Evolutionary conservation across 1,140 invertebrate genomes (phyloP), one percentile per base, ranked within the genome.

Genomic region (Brevipalpus yothersi): DNA sequence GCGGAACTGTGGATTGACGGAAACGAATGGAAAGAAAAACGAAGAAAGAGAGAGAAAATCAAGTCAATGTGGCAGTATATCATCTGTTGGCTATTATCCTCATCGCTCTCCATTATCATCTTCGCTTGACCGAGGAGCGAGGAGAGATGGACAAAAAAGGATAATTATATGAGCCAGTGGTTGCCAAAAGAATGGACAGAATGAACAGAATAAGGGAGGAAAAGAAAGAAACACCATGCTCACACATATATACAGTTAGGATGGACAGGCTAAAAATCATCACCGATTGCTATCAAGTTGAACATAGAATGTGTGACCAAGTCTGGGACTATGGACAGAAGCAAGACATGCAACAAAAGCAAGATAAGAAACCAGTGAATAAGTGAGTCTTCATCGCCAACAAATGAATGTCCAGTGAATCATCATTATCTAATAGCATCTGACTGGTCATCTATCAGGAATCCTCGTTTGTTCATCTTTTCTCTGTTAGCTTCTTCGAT

Each of bases 1-100:
- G 72, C 5, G 72, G 65, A 67, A 73, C 71, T 72, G 72, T 23
- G 42, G n/a, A 41, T n/a, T 4, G 21, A 59, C 23, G 31, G 53
- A 8, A 47, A 43, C 58, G 41, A 41, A 59, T 41, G 56, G 11
- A 53, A 15, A 60, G 54, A 47, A 4, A 55, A n/a, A 58, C 21
- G 58, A 13, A 62, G 31, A 57, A 40, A 55, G 19, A 40, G 39
- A 31, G 15, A 55, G 39, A 55, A 4, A 56, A 49, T n/a, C 15
- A 49, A 49, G 19, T 19, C 47, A 49, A 49, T n/a, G 15, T 49
- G 15, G 3, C 15, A 19, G 5, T 19, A 19, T n/a, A n/a, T n/a
- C 15, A 49, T 49, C 15, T n/a, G 19, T n/a, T 49, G 47, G 19
- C 15, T 15, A 15, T 49, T 49, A 49, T 31, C 5, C 31, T 31